Percentiles rank a stretch among this genome's conserved stretches.
These are phyloP conservation scores for Cephalopterus ornatus DNA, from an alignment of 2,113 vertebrate species.

Conservation along the genomic window DNA sequence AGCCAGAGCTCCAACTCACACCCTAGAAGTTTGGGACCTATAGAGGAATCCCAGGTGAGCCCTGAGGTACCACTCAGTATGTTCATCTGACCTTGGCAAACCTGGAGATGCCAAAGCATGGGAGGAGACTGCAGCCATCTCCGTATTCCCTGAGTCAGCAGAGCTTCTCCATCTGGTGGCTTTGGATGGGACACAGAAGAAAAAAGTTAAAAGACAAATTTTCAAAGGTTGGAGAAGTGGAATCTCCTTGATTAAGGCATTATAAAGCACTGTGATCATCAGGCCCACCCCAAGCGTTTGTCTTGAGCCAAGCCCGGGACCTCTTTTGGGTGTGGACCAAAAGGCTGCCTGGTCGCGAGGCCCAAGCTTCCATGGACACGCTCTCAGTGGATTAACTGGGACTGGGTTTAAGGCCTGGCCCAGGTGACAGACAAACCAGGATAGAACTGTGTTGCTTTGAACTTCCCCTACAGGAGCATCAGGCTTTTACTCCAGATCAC, in stretches of 20 bases:
- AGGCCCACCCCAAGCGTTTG: not conserved
- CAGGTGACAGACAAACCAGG: not conserved
- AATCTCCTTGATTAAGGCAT: not conserved
- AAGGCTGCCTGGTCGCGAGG: not conserved
- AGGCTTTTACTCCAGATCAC: not conserved
- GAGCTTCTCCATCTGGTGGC: not conserved
- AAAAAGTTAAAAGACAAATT: not conserved
- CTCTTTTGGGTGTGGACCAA: not conserved
- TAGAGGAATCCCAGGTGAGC: not conserved
- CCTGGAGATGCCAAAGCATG: not conserved
- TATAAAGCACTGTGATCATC: not conserved
- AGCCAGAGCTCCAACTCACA: not conserved
- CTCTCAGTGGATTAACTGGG: not conserved
- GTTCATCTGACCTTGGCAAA: not conserved
- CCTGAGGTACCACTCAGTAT: not conserved
- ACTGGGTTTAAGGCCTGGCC: not conserved
- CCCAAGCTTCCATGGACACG: not conserved
- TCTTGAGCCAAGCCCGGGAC: not conserved
- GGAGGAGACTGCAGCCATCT: not conserved
- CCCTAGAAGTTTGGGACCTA: not conserved
- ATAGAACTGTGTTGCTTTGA: not conserved
- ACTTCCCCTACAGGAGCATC: not conserved
- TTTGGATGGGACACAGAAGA: not conserved
- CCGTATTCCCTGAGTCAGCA: not conserved
- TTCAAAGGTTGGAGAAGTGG: not conserved